phyloP scores from a whole-genome alignment of 2,888 invertebrate genomes.

The Phytoseiulus persimilis region DNA sequence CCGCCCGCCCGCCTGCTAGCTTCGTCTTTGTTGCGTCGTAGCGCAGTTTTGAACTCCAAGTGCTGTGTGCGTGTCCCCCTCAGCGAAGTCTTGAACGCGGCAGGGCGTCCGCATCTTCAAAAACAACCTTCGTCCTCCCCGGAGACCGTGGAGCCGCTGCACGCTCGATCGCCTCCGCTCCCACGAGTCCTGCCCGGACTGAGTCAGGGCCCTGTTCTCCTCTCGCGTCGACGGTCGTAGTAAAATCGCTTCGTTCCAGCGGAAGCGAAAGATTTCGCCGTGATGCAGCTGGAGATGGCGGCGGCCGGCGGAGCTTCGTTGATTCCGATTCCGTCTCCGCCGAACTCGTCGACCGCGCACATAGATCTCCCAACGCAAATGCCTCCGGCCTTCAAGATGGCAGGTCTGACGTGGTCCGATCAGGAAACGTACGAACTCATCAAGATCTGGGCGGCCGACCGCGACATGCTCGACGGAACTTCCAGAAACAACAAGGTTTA shows the following conservation, averaged over 20 bases:
- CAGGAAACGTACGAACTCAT: conserved; percentile 34
- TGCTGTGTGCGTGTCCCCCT: not conserved
- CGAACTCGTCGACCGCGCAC: conserved; percentile 34
- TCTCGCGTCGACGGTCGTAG: not conserved
- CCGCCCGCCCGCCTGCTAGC: not conserved
- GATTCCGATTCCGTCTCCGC: conserved; percentile 31
- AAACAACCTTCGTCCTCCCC: too few relatives aligned
- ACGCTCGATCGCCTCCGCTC: not conserved
- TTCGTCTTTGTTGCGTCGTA: not conserved
- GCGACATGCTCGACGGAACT: conserved; percentile 35
- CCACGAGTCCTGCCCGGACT: too few relatives aligned
- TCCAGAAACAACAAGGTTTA: conserved; percentile 33
- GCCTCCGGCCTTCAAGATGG: conserved; percentile 38
- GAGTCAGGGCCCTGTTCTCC: not conserved
- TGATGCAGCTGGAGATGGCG: conserved; percentile 37
- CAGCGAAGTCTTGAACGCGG: not conserved
- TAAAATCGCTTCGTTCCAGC: not conserved
- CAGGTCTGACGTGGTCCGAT: conserved; percentile 35
- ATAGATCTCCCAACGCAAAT: conserved; percentile 32
- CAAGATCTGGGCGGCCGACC: conserved; percentile 36
- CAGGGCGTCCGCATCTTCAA: not conserved
- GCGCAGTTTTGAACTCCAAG: not conserved
- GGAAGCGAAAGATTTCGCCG: not conserved
- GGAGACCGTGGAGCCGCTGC: not conserved
- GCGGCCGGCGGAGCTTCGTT: conserved; percentile 30